phyloP scores from a whole-genome alignment of 2,888 invertebrate species.

The Apocheima hispidaria region DNA sequence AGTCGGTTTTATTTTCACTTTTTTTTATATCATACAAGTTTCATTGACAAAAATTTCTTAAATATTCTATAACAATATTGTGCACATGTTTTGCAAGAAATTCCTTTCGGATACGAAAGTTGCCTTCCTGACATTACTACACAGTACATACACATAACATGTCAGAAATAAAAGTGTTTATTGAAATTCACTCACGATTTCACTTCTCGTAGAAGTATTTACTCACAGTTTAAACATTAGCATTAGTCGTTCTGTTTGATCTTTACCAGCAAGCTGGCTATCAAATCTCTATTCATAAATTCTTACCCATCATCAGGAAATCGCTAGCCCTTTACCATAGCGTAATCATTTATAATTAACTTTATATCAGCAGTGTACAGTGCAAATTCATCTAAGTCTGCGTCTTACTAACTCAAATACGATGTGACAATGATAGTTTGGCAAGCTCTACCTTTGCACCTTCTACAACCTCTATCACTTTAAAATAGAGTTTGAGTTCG shows the following conservation, averaged over 20 bases:
- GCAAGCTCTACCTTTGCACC: slow-evolving; percentile 42
- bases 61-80: too few relatives aligned
- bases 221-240: neutral
- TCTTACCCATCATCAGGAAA: slow-evolving; percentile 47
- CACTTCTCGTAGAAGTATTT: neutral
- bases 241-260: slow-evolving; percentile 9
- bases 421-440: slow-evolving; percentile 45
- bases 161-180: too few relatives aligned
- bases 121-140: too few relatives aligned
- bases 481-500: slow-evolving; percentile 50
- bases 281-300: slow-evolving; percentile 33
- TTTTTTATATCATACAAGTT: too few relatives aligned
- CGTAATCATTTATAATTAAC: neutral
- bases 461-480: slow-evolving; percentile 42
- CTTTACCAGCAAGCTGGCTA: slow-evolving; percentile 3
- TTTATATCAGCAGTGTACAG: slow-evolving; percentile 29
- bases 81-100: too few relatives aligned
- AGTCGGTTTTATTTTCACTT: too few relatives aligned
- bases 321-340: slow-evolving; percentile 41
- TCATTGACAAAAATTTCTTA: too few relatives aligned
- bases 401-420: slow-evolving; percentile 15
- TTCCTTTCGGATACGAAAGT: too few relatives aligned
- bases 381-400: slow-evolving; percentile 27
- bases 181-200: too few relatives aligned
- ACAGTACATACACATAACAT: too few relatives aligned